Conservation (phyloP, 2,888 invertebrate species). For the Leptura quadrifasciata region DNA sequence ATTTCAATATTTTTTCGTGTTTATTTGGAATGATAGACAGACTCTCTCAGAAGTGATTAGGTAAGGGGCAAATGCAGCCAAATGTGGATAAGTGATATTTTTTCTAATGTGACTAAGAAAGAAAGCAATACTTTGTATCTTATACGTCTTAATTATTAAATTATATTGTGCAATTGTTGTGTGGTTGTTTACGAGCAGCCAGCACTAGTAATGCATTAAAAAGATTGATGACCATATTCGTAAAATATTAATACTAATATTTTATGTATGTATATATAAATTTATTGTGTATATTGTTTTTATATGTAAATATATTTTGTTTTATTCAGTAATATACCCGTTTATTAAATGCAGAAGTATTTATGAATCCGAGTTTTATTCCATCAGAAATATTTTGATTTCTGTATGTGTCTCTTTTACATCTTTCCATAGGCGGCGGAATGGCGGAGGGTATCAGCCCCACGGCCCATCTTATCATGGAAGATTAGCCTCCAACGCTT, state of each 20-base stretch:
- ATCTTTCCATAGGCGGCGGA: no score
- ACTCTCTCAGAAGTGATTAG: conserved; percentile 52
- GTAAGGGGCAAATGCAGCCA: conserved; percentile 51
- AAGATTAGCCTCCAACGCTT: no score
- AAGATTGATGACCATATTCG: conserved; percentile 67
- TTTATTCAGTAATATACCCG: conserved; percentile 73
- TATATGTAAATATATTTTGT: conserved; percentile 75
- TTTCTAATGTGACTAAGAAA: conserved; percentile 84
- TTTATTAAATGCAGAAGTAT: conserved; percentile 72
- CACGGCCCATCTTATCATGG: no score
- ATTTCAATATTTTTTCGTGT: conserved; percentile 37
- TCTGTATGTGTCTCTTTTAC: no score
- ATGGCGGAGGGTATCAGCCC: no score
- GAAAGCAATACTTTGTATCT: conserved; percentile 87
- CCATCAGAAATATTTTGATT: neutral
- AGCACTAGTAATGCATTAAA: conserved; percentile 69
- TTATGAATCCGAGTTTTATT: conserved; percentile 55
- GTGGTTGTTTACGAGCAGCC: conserved; percentile 65
- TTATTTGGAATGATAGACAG: conserved; percentile 59
- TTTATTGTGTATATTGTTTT: conserved; percentile 75
- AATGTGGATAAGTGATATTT: conserved; percentile 78
- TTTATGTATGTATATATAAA: conserved; percentile 74
- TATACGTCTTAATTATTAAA: conserved; percentile 76
- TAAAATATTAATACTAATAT: conserved; percentile 70
- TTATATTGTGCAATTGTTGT: conserved; percentile 73